phyloP scores from a whole-genome alignment of 1,140 invertebrate genomes.

The Camponotus floridanus region DNA sequence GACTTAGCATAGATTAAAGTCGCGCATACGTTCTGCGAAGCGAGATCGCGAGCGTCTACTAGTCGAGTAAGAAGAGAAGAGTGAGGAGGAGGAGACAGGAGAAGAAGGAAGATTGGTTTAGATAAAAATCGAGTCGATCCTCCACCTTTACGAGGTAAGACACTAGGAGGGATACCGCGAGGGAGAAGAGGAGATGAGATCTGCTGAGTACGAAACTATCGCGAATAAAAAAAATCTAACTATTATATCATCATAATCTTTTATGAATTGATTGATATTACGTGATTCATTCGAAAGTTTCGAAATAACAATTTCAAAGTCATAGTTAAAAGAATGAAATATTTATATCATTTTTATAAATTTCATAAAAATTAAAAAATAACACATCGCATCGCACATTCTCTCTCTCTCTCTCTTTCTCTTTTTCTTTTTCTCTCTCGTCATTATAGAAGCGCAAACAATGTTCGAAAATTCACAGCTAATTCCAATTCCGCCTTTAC shows the following conservation, averaged over 20 bases:
- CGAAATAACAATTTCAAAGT: constrained; percentile 1
- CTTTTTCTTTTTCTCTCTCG: too few relatives aligned
- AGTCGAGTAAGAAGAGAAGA: constrained; percentile 25
- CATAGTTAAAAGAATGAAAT: neutral
- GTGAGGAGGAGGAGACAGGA: neutral
- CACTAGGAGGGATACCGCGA: constrained; percentile 1
- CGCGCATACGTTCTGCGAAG: constrained; percentile 68
- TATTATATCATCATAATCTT: constrained; percentile 34
- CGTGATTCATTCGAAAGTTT: constrained; percentile 24
- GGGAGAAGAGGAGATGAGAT: constrained; percentile 18
- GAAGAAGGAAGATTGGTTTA: constrained; percentile 51
- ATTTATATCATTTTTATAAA: constrained; percentile 2
- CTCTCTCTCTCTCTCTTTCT: too few relatives aligned
- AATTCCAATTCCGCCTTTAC: constrained; percentile 66
- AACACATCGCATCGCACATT: too few relatives aligned
- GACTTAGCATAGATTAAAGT: constrained; percentile 78
- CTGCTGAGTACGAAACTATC: constrained; percentile 33
- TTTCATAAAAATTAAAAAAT: neutral
- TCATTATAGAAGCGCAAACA: constrained; percentile 7
- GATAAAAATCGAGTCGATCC: constrained; percentile 73
- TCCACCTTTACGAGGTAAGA: constrained; percentile 73
- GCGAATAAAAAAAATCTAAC: constrained; percentile 9
- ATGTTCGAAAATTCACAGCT: constrained; percentile 70
- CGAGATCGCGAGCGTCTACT: constrained; percentile 62
- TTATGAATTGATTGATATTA: constrained; percentile 38